Conservation (phyloP, 92 coral and sea anemone genomes). For the Zoanthus sansibaricus region DNA sequence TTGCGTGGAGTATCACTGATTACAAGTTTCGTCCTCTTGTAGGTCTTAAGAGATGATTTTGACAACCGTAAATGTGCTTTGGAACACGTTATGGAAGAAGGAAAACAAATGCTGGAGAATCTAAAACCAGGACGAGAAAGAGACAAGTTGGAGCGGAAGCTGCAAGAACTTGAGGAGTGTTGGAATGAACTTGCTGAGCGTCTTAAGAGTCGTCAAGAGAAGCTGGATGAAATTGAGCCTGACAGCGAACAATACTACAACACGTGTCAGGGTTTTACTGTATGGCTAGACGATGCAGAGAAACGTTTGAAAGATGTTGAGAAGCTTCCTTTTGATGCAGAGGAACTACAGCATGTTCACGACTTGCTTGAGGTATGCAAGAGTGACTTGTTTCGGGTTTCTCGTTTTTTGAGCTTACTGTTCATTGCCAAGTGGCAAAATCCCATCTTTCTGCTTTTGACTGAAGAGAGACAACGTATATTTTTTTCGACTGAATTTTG, state of each 20-base stretch:
- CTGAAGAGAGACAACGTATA: no score
- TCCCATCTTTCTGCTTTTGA: no score
- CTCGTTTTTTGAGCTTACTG: no score
- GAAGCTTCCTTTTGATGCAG: slow-evolving; percentile 80
- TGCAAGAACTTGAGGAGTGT: slow-evolving; percentile 72
- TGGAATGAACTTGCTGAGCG: slow-evolving; percentile 79
- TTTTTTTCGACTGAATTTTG: no score
- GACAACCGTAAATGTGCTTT: slow-evolving; percentile 78
- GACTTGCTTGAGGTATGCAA: slow-evolving; percentile 84
- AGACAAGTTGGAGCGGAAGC: slow-evolving; percentile 75
- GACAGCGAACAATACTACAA: slow-evolving; percentile 76
- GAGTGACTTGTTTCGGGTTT: neutral
- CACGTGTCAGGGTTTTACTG: slow-evolving; percentile 73
- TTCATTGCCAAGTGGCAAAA: no score
- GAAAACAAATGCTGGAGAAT: slow-evolving; percentile 71
- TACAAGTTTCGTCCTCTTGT: neutral
- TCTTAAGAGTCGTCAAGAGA: slow-evolving; percentile 65
- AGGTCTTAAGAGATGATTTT: slow-evolving; percentile 81
- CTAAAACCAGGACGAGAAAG: slow-evolving; percentile 82
- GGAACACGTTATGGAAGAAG: slow-evolving; percentile 86
- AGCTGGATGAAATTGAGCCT: slow-evolving; percentile 79
- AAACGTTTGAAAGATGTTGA: slow-evolving; percentile 71
- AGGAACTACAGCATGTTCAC: slow-evolving; percentile 72
- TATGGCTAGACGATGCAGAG: slow-evolving; percentile 91
- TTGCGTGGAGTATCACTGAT: neutral